Base-by-base conservation (phyloP, 1,140 invertebrate species). In the Bicyclus anynana region DNA sequence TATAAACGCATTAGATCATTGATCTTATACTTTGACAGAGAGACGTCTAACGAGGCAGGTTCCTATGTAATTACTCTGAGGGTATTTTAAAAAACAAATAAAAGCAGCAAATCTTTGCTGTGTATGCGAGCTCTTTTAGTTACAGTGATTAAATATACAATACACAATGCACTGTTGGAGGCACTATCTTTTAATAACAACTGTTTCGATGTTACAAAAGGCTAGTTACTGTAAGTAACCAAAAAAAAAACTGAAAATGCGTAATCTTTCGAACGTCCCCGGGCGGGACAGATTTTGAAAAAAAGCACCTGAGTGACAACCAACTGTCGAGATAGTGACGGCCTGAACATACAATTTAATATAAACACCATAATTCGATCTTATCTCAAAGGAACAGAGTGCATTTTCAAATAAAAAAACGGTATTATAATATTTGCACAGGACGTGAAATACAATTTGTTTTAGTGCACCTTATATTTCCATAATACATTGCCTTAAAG, bases 321-420 rank as follows among this genome's bases (percentile, higher is more conserved):
- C 53, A 23, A 37, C 26, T 68, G 70, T 69, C 70, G 61, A 69
- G 67, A 72, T 72, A 72, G 70, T 72, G 67, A 72, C 67, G 64
- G 46, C 60, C 27, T 47, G 49, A 26, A 56, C 16, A 51, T 40
- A 54, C 60, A 68, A 67, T 63, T 12, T 29, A 52, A n/a, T 29
- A 50, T 4, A n/a, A 44, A 23, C 53, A 20, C 0, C 23, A 18
- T 10, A 10, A 12, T 3, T 37, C 35, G 33, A 42, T 50, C 18
- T 56, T 57, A 61, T 12, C 5, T 9, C 4, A 13, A 14, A 6
- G 5, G 0, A 20, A 13, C 59, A 67, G 56, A 51, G 46, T 44
- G 50, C 21, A 65, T 35, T 56, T 37, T 53, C 17, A 12, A 13
- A 29, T 29, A 29, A 33, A 6, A 23, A n/a, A 35, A 26, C 1